Base-by-base conservation (phyloP, 1,140 invertebrate genomes). In the Nephotettix cincticeps region DNA sequence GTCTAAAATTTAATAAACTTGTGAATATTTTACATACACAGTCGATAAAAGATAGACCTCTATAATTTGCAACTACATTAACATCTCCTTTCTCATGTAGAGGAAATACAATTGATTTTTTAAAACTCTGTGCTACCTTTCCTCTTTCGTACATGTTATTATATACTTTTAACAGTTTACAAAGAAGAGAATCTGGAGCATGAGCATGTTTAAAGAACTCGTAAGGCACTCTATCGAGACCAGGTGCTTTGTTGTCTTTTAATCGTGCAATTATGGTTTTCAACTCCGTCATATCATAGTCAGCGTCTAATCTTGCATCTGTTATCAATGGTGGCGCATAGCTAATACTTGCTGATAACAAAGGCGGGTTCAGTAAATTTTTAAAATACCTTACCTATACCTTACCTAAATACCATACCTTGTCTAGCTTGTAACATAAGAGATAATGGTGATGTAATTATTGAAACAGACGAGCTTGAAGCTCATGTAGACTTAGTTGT, bases 21-120 rank as follows among this genome's bases (percentile, higher is more conserved):
- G 69, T 3, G 29, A 43, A 72, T 2, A 72, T 43, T 30, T 72
- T 72, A 4, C 40, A 19, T 23, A 69, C 19, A 14, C 67, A 63
- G 40, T 72, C 56, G n/a, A 69, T 56, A 29, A 69, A 72, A 1
- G 71, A 69, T 4, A 72, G 51, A 11, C 71, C 71, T 43, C 71
- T 64, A 21, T 69, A 72, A 45, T 72, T 72, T 69, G 23, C 19
- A 1, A 54, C 40, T 17, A 4, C 30, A 30, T 67, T 47, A 3
- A 51, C 29, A 64, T 72, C 67, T 1, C 71, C 71, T 45, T 72
- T 72, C 28, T 72, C 69, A 28, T 40, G 56, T 19, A 69, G 19
- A 2, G 71, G 71, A 45, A 58, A 69, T 1, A 72, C 36, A 36
- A 72, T 56, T 17, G 67, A 28, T 30, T 28, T 27, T 29, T 47